These are phyloP conservation scores for Rhinatrema bivittatum DNA, from an alignment of 2,797 vertebrate genomes.

Conservation along the genomic window DNA sequence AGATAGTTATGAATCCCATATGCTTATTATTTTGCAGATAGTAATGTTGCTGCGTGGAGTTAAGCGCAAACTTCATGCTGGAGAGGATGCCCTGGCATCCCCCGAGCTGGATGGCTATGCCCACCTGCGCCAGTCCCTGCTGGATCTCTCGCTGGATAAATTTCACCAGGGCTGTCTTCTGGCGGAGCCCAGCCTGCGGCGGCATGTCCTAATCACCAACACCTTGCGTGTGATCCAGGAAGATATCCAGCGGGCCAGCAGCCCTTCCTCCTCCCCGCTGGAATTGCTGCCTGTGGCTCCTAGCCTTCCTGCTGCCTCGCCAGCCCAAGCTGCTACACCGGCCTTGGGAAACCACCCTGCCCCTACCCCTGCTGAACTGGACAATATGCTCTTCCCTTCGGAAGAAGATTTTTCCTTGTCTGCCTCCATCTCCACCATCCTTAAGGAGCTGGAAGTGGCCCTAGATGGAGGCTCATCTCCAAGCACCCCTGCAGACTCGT, in stretches of 20 bases:
- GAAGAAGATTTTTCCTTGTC: slow-evolving; percentile 68
- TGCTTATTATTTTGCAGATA: slow-evolving; percentile 10
- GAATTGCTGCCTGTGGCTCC: neutral
- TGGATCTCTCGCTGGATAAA: slow-evolving; percentile 71
- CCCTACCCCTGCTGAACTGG: slow-evolving; percentile 19
- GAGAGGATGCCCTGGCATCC: slow-evolving; percentile 10
- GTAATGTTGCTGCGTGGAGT: slow-evolving; percentile 64
- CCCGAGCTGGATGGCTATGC: slow-evolving; percentile 36
- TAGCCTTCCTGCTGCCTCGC: neutral
- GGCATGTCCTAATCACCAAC: slow-evolving; percentile 74
- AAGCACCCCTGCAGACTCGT: slow-evolving; percentile 35
- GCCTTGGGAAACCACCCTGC: slow-evolving; percentile 1
- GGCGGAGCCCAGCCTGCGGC: slow-evolving; percentile 60
- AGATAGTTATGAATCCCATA: too few relatives aligned
- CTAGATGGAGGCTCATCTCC: slow-evolving; percentile 36
- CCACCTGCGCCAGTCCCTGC: slow-evolving; percentile 60
- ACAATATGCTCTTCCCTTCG: slow-evolving; percentile 50
- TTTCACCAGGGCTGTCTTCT: slow-evolving; percentile 61
- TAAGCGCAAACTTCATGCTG: slow-evolving; percentile 60
- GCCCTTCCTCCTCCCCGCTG: neutral
- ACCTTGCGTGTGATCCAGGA: slow-evolving; percentile 64
- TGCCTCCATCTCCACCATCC: slow-evolving; percentile 62
- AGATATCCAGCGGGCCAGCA: slow-evolving; percentile 20
- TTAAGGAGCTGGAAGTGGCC: slow-evolving; percentile 54
- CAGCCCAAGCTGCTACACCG: neutral